These are phyloP conservation scores for Seriola dumerili DNA, from an alignment of 2,113 vertebrate genomes.

Conservation along the genomic window DNA sequence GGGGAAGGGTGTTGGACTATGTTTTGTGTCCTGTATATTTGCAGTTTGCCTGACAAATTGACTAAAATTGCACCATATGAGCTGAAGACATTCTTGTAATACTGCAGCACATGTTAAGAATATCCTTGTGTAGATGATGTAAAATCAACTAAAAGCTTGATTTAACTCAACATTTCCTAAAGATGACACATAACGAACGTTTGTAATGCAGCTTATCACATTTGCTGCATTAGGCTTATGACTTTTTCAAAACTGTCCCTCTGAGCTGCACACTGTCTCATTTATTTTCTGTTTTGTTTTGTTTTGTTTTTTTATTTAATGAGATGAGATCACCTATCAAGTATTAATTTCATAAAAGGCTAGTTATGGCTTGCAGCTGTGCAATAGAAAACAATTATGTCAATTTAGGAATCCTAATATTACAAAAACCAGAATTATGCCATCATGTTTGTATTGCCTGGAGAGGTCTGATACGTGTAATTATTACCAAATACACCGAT, in stretches of 20 bases:
- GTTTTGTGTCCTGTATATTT: background rate
- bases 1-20: background rate
- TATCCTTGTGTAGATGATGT: background rate
- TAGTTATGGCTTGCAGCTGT: slow-evolving; percentile 51
- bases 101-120: background rate
- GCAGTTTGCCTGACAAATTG: background rate
- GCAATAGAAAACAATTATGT: slow-evolving; percentile 55
- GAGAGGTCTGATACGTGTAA: slow-evolving; percentile 20
- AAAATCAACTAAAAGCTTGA: background rate
- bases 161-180: background rate
- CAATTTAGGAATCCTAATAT: slow-evolving; percentile 53
- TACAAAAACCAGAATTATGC: slow-evolving; percentile 30
- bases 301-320: background rate
- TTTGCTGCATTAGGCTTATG: background rate
- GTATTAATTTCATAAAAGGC: slow-evolving; percentile 52
- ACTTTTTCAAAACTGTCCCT: slow-evolving; percentile 3
- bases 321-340: slow-evolving; percentile 40
- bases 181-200: background rate
- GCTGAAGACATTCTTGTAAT: slow-evolving; percentile 1
- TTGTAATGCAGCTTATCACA: background rate
- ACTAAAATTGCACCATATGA: slow-evolving; percentile 1
- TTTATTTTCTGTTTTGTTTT: background rate
- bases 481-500: slow-evolving; percentile 17
- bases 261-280: slow-evolving; percentile 20
- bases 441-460: slow-evolving; percentile 12